Base-by-base conservation (phyloP, 2,113 vertebrate genomes). In the Bufo bufo region DNA sequence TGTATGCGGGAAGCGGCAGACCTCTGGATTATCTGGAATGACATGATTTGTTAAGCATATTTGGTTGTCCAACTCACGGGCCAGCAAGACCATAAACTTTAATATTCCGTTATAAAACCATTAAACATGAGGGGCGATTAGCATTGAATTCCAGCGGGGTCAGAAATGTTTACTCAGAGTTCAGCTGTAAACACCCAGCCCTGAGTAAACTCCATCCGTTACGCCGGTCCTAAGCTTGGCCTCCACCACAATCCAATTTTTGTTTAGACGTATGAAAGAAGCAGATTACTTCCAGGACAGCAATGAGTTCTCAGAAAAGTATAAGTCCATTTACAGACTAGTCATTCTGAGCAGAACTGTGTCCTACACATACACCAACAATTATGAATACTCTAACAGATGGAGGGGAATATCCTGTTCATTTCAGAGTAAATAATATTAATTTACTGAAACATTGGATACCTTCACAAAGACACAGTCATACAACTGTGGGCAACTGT, bases 311-410 rank as follows among this genome's bases (percentile, higher is more conserved):
- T 43, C 23, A 80, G 63, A 80, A 87, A 79, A 14, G 8, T 47
- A 52, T 61, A 10, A 50, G 12, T 58, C 49, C 75, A 69, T 58
- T 56, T 65, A 80, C 85, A 87, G 77, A 80, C 63, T 17, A 56
- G 47, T 71, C 85, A 80, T 80, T 87, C 69, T 80, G 66, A 47
- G 49, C 50, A 69, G 59, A 87, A 80, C 85, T 79, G 85, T 80
- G n/a, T 80, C 63, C 63, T 81, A 79, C 85, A 66, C 77, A 87
- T 80, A 54, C 61, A 87, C 77, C 45, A 80, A 71, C 61, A 65
- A 16, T 87, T 78, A 80, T 87, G 85, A 87, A 87, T 80, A 66
- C 75, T 66, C 85, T 14, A 71, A 87, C 85, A 87, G 61, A 81
- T 87, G 85, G 77, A 71, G n/a, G 69, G 50, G 61, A 66, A 69